Conservation (phyloP, 35 echinoderm and acorn worm genomes). For the Nesometra sesokonis region DNA sequence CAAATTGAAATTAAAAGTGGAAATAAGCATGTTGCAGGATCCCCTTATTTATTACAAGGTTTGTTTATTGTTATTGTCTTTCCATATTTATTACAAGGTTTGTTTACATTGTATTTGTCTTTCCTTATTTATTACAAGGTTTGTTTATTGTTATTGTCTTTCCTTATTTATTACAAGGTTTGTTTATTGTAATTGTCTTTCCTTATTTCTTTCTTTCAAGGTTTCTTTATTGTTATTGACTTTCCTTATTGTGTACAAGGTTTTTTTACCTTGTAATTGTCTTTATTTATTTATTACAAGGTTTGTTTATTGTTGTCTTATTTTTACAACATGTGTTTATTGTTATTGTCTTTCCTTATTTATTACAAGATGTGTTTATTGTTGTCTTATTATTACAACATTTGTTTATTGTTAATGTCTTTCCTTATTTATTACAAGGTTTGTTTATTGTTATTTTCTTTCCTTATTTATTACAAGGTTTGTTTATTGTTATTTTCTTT, state of each 20-base stretch:
- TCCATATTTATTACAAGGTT: not conserved
- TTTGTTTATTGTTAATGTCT: no score
- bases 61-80: not conserved
- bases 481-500: no score
- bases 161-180: not conserved
- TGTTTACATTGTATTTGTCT: no score
- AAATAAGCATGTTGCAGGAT: conserved; percentile 56
- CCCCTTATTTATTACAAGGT: conserved; percentile 73
- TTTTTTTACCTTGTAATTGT: no score
- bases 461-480: not conserved
- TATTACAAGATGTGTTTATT: no score
- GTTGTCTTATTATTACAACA: no score
- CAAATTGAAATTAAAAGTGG: conserved; percentile 83
- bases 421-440: conserved; percentile 60
- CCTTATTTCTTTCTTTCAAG: conserved; percentile 55
- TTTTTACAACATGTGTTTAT: no score
- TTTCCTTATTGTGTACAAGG: not conserved
- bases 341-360: no score
- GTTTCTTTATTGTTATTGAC: not conserved
- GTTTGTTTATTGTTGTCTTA: no score
- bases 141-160: not conserved
- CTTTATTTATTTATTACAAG: no score
- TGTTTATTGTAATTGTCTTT: no score
- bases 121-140: conserved; percentile 70
- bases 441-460: not conserved